Percentiles rank a stretch among this genome's conserved stretches.
phyloP scores from a whole-genome alignment of 2,888 invertebrate species.

The Xanthorhoe designata region DNA sequence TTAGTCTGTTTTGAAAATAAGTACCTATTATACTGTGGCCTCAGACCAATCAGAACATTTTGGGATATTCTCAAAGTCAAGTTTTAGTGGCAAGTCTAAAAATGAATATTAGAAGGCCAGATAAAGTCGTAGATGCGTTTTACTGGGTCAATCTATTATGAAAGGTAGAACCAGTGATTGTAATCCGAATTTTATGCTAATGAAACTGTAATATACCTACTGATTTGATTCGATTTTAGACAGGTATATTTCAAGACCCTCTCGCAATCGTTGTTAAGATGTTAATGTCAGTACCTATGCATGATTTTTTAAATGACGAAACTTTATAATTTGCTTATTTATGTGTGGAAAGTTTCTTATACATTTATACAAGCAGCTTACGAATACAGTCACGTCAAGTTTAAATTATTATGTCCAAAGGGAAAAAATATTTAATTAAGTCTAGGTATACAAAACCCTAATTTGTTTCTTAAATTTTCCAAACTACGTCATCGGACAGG shows the following conservation, averaged over 20 bases:
- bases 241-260: constrained; percentile 19
- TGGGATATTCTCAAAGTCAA: constrained; percentile 1
- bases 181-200: constrained; percentile 38
- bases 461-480: too few relatives aligned
- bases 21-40: not conserved
- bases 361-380: not conserved
- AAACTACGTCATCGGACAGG: too few relatives aligned
- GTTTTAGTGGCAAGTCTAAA: not conserved
- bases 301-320: not conserved
- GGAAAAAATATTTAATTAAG: too few relatives aligned
- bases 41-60: not conserved
- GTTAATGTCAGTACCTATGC: constrained; percentile 2
- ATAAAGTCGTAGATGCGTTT: constrained; percentile 9
- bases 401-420: too few relatives aligned
- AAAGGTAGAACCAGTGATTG: constrained; percentile 38
- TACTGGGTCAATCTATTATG: constrained; percentile 43
- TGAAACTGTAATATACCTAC: constrained; percentile 27
- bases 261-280: constrained; percentile 7
- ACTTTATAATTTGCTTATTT: not conserved
- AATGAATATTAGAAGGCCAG: constrained; percentile 15
- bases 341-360: not conserved
- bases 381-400: too few relatives aligned
- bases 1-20: too few relatives aligned
- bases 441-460: too few relatives aligned
- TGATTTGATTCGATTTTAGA: constrained; percentile 14